Base-by-base conservation (phyloP, 23 tunicate species). In the Clavelina lepadiformis region DNA sequence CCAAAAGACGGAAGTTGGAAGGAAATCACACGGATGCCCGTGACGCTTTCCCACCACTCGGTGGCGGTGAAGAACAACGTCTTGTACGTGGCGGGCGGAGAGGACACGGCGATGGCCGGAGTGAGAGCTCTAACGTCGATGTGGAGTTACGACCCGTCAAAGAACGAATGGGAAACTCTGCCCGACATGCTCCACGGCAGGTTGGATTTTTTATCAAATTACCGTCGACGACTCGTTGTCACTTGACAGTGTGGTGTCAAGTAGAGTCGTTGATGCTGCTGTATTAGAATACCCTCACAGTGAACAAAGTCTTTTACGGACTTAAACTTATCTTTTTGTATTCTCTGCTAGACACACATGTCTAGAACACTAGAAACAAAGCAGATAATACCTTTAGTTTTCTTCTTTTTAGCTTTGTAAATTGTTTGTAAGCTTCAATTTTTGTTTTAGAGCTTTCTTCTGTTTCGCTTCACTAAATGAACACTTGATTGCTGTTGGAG, bases 151-250 rank as follows among this genome's bases (percentile, higher is more conserved):
- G 74, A 79, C 63, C 85, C 76, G 0, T 35, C 23, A 52, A 63
- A 63, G 25, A 59, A 79, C 60, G 77, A 61, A 19, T 79, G 85
- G 85, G 64, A 61, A 35, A 44, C 68, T 28, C 69, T 69, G 60
- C 61, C 67, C 11, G 85, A 79, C 27, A 69, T 79, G 85, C 56
- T 36, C 11, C 85, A 79, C 1, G 69, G 76, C 74, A 69, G 85
- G 85, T 79, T 29, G 46, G 19, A 11, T 7, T 13, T 25, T 3
- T 13, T n/a, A n/a, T n/a, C n/a, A n/a, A n/a, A n/a, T 13, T 11
- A 44, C 18, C 18, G 15, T 44, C 50, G 18, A 44, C 18, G 50
- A 44, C 13, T 11, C n/a, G n/a, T n/a, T n/a, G n/a, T n/a, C n/a
- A n/a, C n/a, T n/a, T n/a, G n/a, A n/a, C n/a, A n/a, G n/a, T n/a